Evolutionary conservation across 2,888 invertebrate species (phyloP), one percentile per base, ranked within the genome.

Genomic region (Amiota minor): DNA sequence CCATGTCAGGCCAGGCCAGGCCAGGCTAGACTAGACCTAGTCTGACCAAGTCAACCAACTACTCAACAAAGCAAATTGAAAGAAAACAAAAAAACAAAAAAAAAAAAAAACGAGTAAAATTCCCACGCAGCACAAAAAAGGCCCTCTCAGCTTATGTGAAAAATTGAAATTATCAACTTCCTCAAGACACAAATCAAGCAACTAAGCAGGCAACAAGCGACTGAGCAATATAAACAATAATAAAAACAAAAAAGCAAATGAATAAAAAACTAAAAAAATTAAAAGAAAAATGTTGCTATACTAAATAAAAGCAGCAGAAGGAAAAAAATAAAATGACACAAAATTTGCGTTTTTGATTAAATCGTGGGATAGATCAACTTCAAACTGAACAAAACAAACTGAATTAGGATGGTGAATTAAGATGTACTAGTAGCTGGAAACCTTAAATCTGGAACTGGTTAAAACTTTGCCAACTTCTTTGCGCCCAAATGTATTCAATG

Each of bases 271-370:
- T 47, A 72, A 50, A 35, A 74, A 18, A 47, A 50, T 20, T 59
- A 53, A 61, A 18, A 61, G 20, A 46, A 53, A 35, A 35, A 35
- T 23, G 23, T 23, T 23, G 35, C 35, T 23, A 23, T 23, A 23
- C 23, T 23, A 23, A 23, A 23, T 23, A 23, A 23, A 23, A 8
- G 53, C 1, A 68, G 47, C 1, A 68, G 47, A 47, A 65, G 67
- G 23, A 59, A 59, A 46, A 69, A 68, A 14, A 70, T 55, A 55
- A 62, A 65, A n/a, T n/a, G n/a, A 49, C 9, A 35, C 64, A 61
- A 70, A 81, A 85, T 86, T 86, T 84, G 83, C 83, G 82, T 83
- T 86, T 86, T 83, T 84, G 82, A 85, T 85, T 83, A 81, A 84
- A 84, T 84, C 85, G 84, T 85, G 86, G 85, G 86, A 85, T 81